Evolutionary conservation across 2,888 invertebrate genomes (phyloP), one percentile per base, ranked within the genome.

Genomic region (Xestia rhomboidea): DNA sequence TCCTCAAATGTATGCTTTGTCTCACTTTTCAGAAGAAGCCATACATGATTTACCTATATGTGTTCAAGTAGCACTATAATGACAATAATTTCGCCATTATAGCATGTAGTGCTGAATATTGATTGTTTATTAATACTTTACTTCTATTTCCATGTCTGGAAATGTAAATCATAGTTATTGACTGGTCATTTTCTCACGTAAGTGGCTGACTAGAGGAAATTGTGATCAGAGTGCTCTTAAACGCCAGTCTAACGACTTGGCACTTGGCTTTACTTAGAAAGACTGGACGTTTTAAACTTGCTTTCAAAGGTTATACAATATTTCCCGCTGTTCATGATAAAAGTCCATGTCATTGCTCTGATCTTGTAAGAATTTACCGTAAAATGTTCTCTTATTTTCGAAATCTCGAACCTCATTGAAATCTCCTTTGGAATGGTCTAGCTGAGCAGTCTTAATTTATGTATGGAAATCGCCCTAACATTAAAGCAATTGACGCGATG

Each of bases 401-500:
- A 27, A 67, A 46, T 18, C 11, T 46, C 27, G 6, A 30, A 27
- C 18, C 21, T 38, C 38, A 54, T 73, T 51, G 10, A 44, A 44
- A 21, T 62, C 38, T n/a, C 15, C 27, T 77, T 63, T 41, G 24
- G 15, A 81, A 83, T 80, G 15, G n/a, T 51, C 13, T 34, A 34
- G 1, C 1, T 51, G n/a, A n/a, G 27, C 34, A n/a, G 18, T 21
- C 24, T 60, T 34, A 24, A 68, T 57, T n/a, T 51, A 57, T 81
- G n/a, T 76, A 75, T 82, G 68, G 70, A 71, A 81, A 82, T 81
- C 76, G 13, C 60, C 63, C 46, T 63, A 75, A 67, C 38, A 75
- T 85, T 70, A 75, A 81, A 66, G 75, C 85, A 67, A 74, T 81
- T 70, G 85, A 60, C 30, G 38, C 63, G 38, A 73, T 68, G 82